phyloP scores from a whole-genome alignment of 92 coral and sea anemone species.

The Muricea muricata region DNA sequence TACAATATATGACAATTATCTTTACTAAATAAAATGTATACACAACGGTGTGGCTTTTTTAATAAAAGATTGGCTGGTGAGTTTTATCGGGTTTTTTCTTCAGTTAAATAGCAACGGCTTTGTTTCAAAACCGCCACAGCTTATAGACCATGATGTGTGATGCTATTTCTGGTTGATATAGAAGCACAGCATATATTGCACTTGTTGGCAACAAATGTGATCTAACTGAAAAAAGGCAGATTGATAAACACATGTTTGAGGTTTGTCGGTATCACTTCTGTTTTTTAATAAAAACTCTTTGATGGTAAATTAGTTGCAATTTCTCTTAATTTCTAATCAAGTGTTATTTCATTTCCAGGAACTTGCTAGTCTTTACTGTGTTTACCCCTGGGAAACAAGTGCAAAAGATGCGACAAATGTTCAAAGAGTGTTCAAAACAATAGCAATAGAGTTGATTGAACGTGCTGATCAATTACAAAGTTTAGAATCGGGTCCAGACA shows the following conservation, averaged over 20 bases:
- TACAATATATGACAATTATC: too few species aligned
- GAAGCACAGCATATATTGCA: constrained; percentile 78
- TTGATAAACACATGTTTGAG: constrained; percentile 70
- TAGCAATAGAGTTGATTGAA: constrained; percentile 75
- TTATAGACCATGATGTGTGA: too few species aligned
- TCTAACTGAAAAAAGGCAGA: constrained; percentile 67
- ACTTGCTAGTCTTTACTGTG: constrained; percentile 69
- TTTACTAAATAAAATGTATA: too few species aligned
- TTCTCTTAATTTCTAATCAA: too few species aligned
- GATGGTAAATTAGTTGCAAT: too few species aligned
- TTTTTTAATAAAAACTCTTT: too few species aligned
- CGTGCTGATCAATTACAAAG: constrained; percentile 77
- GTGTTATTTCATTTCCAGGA: constrained; percentile 63
- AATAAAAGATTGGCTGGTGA: too few species aligned
- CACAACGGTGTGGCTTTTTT: too few species aligned
- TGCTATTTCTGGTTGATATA: neutral
- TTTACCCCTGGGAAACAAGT: constrained; percentile 92
- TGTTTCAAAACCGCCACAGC: too few species aligned
- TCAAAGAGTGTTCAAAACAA: constrained; percentile 75
- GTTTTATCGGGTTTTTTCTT: too few species aligned
- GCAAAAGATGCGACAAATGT: constrained; percentile 89
- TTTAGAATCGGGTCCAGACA: constrained; percentile 79
- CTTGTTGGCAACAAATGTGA: constrained; percentile 89
- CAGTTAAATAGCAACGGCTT: too few species aligned
- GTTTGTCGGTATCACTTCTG: too few species aligned